Percentiles rank a stretch among this genome's conserved stretches.
Conservation (phyloP, 2,888 invertebrate species). For the Macrophya annulata region DNA sequence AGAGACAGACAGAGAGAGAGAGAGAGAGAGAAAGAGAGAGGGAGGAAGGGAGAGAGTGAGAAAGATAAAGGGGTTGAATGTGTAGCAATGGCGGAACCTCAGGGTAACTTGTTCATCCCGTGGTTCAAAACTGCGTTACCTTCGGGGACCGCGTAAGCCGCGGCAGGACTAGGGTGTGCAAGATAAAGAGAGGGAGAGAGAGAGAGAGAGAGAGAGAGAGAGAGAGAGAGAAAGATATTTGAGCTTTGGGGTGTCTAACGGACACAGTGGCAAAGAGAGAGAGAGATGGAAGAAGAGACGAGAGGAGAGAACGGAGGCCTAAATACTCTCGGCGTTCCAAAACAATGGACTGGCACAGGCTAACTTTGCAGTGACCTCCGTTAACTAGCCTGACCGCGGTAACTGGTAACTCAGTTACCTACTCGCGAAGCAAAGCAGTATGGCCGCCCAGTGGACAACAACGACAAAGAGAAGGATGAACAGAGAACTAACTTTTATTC, state of each 20-base stretch:
- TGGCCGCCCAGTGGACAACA: conserved; percentile 46
- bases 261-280: conserved; percentile 40
- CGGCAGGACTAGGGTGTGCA: conserved; percentile 56
- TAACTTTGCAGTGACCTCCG: conserved; percentile 74
- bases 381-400: conserved; percentile 72
- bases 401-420: conserved; percentile 75
- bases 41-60: conserved; percentile 30
- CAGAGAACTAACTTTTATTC: conserved; percentile 31
- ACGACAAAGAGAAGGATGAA: neutral
- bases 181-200: conserved; percentile 31
- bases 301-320: conserved; percentile 65
- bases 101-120: conserved; percentile 71
- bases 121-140: conserved; percentile 71
- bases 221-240: neutral
- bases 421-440: conserved; percentile 49
- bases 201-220: neutral
- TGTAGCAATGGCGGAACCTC: conserved; percentile 59
- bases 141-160: conserved; percentile 54
- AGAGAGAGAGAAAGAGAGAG: conserved; percentile 42
- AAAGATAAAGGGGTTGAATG: conserved; percentile 40
- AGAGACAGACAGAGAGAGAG: conserved; percentile 31
- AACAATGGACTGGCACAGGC: conserved; percentile 72
- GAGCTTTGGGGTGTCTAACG: conserved; percentile 45
- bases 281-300: conserved; percentile 48
- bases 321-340: conserved; percentile 74